A percentile compares a stretch with the other conserved stretches of the same genome.
Evolutionary conservation across 1,140 invertebrate species (phyloP).

Genomic region (Manduca sexta): DNA sequence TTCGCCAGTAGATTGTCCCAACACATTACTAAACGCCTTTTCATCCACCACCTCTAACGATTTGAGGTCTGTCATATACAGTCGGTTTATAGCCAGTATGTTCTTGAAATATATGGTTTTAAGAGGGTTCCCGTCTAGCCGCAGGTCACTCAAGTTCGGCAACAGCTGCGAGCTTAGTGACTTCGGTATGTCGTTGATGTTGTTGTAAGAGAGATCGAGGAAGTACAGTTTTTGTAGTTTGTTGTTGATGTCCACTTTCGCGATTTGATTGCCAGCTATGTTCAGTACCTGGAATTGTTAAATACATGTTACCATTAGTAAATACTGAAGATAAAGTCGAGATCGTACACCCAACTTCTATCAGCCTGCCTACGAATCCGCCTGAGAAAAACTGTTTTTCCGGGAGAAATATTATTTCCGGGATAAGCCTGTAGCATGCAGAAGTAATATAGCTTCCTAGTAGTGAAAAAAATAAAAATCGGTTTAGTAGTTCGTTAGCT

Average conservation of each 20-base stretch:
- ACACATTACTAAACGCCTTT: constrained; percentile 60
- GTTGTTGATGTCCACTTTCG: constrained; percentile 45
- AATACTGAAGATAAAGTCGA: too few species aligned
- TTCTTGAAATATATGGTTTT: constrained; percentile 62
- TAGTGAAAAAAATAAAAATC: too few species aligned
- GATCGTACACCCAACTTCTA: too few species aligned
- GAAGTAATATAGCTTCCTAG: too few species aligned
- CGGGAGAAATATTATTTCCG: too few species aligned
- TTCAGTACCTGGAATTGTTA: constrained; percentile 49
- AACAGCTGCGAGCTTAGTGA: constrained; percentile 47
- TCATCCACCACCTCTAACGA: constrained; percentile 45
- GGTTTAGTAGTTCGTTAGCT: too few species aligned
- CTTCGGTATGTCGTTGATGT: constrained; percentile 50
- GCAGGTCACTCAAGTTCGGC: constrained; percentile 55
- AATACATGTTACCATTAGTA: too few species aligned
- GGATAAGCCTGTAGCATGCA: too few species aligned
- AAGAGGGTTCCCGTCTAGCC: constrained; percentile 64
- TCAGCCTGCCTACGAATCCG: too few species aligned
- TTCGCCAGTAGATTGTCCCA: constrained; percentile 38
- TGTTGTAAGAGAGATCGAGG: constrained; percentile 63
- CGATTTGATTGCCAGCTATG: constrained; percentile 60
- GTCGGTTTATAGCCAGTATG: constrained; percentile 48
- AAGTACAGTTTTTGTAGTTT: constrained; percentile 50
- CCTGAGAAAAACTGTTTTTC: too few species aligned
- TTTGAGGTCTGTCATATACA: constrained; percentile 59